phyloP scores from a whole-genome alignment of 2,797 vertebrate genomes.

The Hapalemur alaotrensis region DNA sequence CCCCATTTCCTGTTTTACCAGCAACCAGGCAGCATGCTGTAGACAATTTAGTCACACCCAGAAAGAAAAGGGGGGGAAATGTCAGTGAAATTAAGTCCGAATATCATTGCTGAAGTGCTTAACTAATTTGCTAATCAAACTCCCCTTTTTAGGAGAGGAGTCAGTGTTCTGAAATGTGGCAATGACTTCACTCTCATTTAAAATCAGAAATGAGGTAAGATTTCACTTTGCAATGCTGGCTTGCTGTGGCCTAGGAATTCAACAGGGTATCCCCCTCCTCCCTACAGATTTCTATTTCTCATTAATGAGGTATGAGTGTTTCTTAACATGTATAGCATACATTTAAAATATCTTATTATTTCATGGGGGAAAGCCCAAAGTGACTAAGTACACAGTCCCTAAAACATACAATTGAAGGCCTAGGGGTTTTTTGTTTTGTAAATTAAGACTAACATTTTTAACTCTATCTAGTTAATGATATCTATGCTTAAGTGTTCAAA shows the following conservation, averaged over 20 bases:
- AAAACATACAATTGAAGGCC: neutral
- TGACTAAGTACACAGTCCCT: neutral
- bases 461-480: slow-evolving; percentile 17
- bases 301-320: slow-evolving; percentile 39
- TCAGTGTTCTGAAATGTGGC: slow-evolving; percentile 42
- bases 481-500: neutral
- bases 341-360: slow-evolving; percentile 26
- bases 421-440: neutral
- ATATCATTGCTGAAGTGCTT: slow-evolving; percentile 49
- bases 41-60: slow-evolving; percentile 79
- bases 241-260: slow-evolving; percentile 55
- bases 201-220: slow-evolving; percentile 63
- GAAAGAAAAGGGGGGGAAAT: slow-evolving; percentile 65
- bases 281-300: slow-evolving; percentile 36
- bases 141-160: slow-evolving; percentile 11
- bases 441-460: neutral
- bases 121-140: slow-evolving; percentile 62
- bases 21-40: slow-evolving; percentile 87
- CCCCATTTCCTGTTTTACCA: slow-evolving; percentile 88
- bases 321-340: slow-evolving; percentile 20
- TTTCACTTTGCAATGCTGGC: neutral
- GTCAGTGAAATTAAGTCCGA: slow-evolving; percentile 70
- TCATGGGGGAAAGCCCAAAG: slow-evolving; percentile 39
- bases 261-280: slow-evolving; percentile 36
- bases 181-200: slow-evolving; percentile 47